Base-by-base conservation (phyloP, 2,888 invertebrate species). In the Heliconius sara region DNA sequence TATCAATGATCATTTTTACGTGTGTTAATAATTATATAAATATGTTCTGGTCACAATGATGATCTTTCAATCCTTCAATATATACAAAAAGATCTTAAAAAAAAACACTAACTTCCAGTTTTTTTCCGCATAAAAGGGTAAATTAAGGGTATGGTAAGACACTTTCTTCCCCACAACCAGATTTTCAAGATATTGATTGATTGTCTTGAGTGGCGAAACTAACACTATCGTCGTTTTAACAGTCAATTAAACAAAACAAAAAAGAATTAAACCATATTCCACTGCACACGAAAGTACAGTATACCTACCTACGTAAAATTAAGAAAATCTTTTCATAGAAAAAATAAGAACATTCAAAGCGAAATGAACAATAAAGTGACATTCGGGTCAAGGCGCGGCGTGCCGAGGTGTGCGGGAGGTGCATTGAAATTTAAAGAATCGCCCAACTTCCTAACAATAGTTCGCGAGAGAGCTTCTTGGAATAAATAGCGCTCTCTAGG, bases 341-440 rank as follows among this genome's bases (percentile, higher is more conserved):
- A 73, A 60, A 73, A 60, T 73, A 73, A 73, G 73, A 73, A n/a
- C n/a, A 60, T 57, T 73, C 4, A 6, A 57, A 34, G 60, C 73
- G 22, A 60, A 77, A 70, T 77, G 68, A 68, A 77, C 77, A 72
- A 65, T 72, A 71, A 43, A 71, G 65, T 30, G 77, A 57, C 77
- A 80, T 75, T 63, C 34, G 34, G 80, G 77, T 77, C 77, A 77
- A 80, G 80, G 77, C 77, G 70, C 43, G 60, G 63, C n/a, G 39
- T 70, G 43, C 43, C 13, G 43, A 52, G 52, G 52, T 52, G 47
- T 63, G 27, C 77, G 68, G 63, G 25, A 65, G 71, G 47, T 71
- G 77, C 71, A 77, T 77, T 77, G 65, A 77, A 60, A 77, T 71
- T 71, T 77, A 70, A 77, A 77, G 77, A 77, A 77, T 71, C 71